phyloP scores from a whole-genome alignment of 2,797 vertebrate species.

The Sebastes itinus region DNA sequence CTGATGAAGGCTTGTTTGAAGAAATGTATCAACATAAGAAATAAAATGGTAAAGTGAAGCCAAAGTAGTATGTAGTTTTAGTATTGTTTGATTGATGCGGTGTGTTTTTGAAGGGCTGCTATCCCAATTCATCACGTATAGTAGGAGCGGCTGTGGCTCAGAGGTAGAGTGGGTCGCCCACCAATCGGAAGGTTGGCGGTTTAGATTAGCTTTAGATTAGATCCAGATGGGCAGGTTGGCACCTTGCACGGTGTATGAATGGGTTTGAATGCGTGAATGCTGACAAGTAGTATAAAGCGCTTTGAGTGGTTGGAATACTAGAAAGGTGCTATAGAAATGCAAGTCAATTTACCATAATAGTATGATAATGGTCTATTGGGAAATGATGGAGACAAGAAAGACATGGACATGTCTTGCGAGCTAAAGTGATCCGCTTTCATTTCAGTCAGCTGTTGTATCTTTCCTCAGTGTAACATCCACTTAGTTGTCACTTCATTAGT shows the following conservation, averaged over 20 bases:
- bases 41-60: not conserved
- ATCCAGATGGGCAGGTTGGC: no score
- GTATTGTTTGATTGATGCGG: not conserved
- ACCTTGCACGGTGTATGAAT: no score
- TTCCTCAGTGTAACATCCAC: conserved; percentile 24
- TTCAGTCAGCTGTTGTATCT: not conserved
- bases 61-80: not conserved
- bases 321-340: no score
- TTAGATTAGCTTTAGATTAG: no score
- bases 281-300: no score
- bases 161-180: no score
- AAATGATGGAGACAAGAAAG: not conserved
- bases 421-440: not conserved
- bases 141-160: not conserved
- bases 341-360: no score
- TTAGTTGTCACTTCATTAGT: conserved; percentile 45
- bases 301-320: no score
- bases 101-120: not conserved
- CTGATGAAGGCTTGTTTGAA: not conserved
- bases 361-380: not conserved
- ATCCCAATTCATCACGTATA: not conserved
- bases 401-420: not conserved
- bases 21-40: not conserved
- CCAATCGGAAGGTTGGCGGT: no score
- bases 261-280: no score